Percentiles rank a stretch among this genome's conserved stretches.
These are phyloP conservation scores for Trichacis sp. DNA, from an alignment of 2,888 invertebrate species.

Conservation along the genomic window DNA sequence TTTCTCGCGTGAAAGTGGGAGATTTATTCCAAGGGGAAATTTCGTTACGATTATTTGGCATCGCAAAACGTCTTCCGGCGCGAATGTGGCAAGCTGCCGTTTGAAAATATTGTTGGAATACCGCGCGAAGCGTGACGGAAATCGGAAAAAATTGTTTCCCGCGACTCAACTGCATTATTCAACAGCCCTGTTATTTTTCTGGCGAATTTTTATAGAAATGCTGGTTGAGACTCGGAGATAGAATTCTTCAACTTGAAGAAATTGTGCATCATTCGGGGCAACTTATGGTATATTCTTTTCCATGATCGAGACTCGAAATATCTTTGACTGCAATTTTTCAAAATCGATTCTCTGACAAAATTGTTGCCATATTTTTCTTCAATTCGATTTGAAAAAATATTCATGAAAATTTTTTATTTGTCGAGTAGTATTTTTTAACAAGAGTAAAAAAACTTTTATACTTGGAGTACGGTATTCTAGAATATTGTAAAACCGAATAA, in stretches of 20 bases:
- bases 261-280: neutral
- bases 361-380: no score
- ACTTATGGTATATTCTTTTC: no score
- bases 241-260: neutral
- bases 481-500: no score
- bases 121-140: slow-evolving; percentile 1
- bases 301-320: no score
- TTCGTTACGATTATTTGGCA: slow-evolving; percentile 1
- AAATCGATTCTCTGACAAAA: no score
- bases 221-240: neutral
- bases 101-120: neutral
- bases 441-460: no score
- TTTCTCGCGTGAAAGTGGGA: neutral
- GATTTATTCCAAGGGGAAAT: neutral
- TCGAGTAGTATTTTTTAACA: no score
- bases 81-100: neutral
- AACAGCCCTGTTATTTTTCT: neutral
- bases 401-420: no score
- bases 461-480: no score
- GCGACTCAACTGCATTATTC: neutral
- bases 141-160: slow-evolving; percentile 4
- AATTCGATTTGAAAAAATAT: no score
- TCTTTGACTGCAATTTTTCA: no score
- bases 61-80: neutral
- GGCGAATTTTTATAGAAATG: neutral